Evolutionary conservation across 2,113 vertebrate species (phyloP).

Genomic region (Barbus barbus): DNA sequence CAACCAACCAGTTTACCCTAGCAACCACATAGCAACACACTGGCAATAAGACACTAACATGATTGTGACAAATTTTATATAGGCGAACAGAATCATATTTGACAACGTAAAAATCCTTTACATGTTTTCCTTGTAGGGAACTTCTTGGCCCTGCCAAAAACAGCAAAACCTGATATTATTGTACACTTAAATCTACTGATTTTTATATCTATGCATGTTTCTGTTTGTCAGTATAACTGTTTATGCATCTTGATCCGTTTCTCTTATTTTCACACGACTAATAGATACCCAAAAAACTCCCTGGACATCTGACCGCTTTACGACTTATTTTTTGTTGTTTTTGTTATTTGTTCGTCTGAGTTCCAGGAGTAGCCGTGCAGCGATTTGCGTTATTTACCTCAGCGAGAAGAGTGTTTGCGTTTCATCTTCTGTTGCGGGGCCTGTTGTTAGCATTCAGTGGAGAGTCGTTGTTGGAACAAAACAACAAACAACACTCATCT

Average conservation of each 20-base stretch:
- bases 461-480: neutral
- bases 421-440: slow-evolving; percentile 8
- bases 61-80: neutral
- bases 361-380: neutral
- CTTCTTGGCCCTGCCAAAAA: no score
- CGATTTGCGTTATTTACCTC: neutral
- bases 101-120: no score
- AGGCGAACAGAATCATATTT: no score
- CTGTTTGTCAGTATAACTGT: neutral
- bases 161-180: neutral
- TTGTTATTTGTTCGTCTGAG: neutral
- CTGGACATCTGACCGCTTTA: neutral
- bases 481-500: slow-evolving; percentile 16
- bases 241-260: neutral
- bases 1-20: neutral
- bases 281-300: neutral
- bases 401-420: slow-evolving; percentile 1
- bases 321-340: neutral
- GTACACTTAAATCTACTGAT: neutral
- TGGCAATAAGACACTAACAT: neutral
- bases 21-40: neutral
- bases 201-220: neutral
- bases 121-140: no score
- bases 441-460: slow-evolving; percentile 25
- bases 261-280: neutral